A percentile compares a stretch with the other conserved stretches of the same genome.
These are phyloP conservation scores for Ceuthmochares aereus DNA, from an alignment of 2,113 vertebrate genomes.

Conservation along the genomic window DNA sequence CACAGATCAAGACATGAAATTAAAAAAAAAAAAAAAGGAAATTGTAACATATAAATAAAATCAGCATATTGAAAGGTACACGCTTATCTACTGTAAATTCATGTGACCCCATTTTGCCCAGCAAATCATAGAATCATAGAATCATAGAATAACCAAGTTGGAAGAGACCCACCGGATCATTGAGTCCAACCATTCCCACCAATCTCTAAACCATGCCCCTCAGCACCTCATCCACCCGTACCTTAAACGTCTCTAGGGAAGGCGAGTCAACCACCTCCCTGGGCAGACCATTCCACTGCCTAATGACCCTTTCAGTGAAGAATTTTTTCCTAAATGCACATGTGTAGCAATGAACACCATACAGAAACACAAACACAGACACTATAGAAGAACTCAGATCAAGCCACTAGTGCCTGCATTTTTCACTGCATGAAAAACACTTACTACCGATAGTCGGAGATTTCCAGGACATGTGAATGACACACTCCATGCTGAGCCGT, in stretches of 20 bases:
- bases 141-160: too few species aligned
- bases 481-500: background rate
- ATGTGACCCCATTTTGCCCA: background rate
- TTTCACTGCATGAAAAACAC: background rate
- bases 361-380: background rate
- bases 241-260: too few species aligned
- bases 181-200: too few species aligned
- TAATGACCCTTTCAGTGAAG: too few species aligned
- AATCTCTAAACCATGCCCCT: too few species aligned
- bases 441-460: background rate
- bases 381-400: background rate
- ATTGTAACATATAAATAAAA: background rate
- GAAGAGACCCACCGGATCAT: too few species aligned
- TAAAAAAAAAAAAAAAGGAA: background rate
- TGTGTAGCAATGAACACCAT: background rate
- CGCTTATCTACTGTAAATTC: background rate
- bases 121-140: too few species aligned
- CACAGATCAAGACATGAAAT: background rate
- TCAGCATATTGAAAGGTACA: background rate
- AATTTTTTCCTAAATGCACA: too few species aligned
- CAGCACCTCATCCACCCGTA: too few species aligned
- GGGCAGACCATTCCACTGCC: too few species aligned
- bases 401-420: background rate
- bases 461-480: slow-evolving; percentile 16
- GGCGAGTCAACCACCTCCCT: too few species aligned